A percentile compares a stretch with the other conserved stretches of the same genome.
phyloP scores from a whole-genome alignment of 1,140 invertebrate species.

The Euura saliciscinereae region DNA sequence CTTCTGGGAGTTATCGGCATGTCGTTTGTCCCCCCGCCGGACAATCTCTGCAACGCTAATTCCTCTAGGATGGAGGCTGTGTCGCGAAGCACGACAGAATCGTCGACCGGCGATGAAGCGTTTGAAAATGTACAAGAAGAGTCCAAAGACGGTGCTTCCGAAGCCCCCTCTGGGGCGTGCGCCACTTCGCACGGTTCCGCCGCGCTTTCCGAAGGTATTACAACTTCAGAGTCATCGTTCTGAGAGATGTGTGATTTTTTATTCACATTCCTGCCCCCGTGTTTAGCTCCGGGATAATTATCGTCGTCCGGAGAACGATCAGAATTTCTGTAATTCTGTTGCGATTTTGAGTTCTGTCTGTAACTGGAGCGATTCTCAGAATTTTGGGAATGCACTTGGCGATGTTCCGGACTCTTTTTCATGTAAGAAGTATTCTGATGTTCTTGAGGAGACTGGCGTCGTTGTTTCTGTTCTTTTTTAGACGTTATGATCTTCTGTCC shows the following conservation, averaged over 20 bases:
- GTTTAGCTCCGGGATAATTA: background rate
- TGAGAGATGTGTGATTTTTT: constrained; percentile 16
- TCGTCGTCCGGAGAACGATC: background rate
- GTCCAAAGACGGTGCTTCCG: constrained; percentile 41
- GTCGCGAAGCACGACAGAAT: constrained; percentile 47
- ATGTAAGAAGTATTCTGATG: background rate
- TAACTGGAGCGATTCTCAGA: background rate
- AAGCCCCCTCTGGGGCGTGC: constrained; percentile 49
- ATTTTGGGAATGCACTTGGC: background rate
- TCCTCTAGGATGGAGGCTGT: constrained; percentile 55
- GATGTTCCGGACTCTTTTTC: constrained; percentile 29
- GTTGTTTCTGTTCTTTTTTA: constrained; percentile 23
- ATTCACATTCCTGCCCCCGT: background rate
- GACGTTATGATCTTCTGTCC: constrained; percentile 10
- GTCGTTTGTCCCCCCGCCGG: constrained; percentile 40
- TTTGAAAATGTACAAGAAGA: constrained; percentile 46
- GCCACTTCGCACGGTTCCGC: constrained; percentile 52
- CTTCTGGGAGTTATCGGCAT: constrained; percentile 30
- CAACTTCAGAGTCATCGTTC: constrained; percentile 36
- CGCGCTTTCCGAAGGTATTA: constrained; percentile 51
- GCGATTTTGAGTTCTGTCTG: background rate
- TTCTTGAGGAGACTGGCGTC: constrained; percentile 3
- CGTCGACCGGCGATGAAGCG: constrained; percentile 43
- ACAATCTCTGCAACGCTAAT: constrained; percentile 49
- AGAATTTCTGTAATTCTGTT: constrained; percentile 17